Base-by-base conservation (phyloP, 2,888 invertebrate species). In the Nezara viridula region DNA sequence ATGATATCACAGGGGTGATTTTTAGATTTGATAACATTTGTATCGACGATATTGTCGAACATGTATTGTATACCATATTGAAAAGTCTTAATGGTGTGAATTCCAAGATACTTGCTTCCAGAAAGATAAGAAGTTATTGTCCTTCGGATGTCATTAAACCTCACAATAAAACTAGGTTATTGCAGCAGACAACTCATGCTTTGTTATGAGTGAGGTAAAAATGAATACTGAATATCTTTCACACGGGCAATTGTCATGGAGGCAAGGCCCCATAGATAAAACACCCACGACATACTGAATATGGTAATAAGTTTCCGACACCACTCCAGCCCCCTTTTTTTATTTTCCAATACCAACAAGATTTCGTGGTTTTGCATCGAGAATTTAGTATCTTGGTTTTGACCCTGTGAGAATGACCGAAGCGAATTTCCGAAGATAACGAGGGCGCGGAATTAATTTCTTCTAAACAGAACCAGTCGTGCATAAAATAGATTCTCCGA, bases 401-500 rank as follows among this genome's bases (percentile, higher is more conserved):
- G 60, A 60, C 60, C 37, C 66, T 73, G 32, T 32, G 19, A 73
- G 66, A 32, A 19, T 32, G 66, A 21, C 66, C 66, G 66, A 21
- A 73, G 66, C 66, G 66, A 73, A 73, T 73, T 32, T 73, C 66
- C 32, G 66, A 73, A 73, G 66, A 73, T 73, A 73, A 73, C 66
- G 37, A 73, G 37, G 37, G 66, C 32, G 66, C 19, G 66, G 37
- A 73, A 73, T 73, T 73, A 73, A 73, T 73, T 73, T 73, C 66
- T 73, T 73, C 37, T 73, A 81, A 44, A 81, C 24, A 47, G 44
- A 47, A 81, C 81, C 81, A 81, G 81, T 81, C 81, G 81, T 81
- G 81, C 81, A 81, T 81, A 81, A 81, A 81, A 40, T 44, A 81
- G 81, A 81, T 81, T 47, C n/a, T 16, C 44, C 81, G 81, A 81